phyloP scores from a whole-genome alignment of 2,113 vertebrate genomes.

The Tautogolabrus adspersus region DNA sequence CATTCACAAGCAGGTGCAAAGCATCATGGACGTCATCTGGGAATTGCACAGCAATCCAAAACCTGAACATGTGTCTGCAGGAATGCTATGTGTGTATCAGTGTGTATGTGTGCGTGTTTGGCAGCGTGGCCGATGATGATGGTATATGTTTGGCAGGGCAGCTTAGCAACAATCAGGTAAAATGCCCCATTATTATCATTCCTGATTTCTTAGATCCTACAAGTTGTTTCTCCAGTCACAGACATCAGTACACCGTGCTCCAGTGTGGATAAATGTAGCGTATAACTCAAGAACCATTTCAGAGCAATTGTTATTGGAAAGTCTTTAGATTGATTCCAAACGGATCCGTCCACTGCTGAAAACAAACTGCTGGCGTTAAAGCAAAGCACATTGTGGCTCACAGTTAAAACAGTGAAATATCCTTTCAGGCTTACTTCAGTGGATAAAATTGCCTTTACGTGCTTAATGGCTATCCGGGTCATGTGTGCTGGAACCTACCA shows the following conservation, averaged over 20 bases:
- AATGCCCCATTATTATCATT: constrained; percentile 74
- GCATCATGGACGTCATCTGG: constrained; percentile 50
- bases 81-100: constrained; percentile 8
- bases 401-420: constrained; percentile 6
- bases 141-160: constrained; percentile 63
- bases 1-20: constrained; percentile 63
- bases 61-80: constrained; percentile 63
- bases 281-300: constrained; percentile 26
- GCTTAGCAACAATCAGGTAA: constrained; percentile 73
- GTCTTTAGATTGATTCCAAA: constrained; percentile 40
- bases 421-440: constrained; percentile 1
- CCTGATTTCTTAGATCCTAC: constrained; percentile 47
- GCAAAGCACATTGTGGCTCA: constrained; percentile 26
- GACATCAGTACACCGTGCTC: constrained; percentile 31
- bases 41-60: constrained; percentile 18
- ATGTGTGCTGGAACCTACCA: constrained; percentile 31
- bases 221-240: constrained; percentile 52
- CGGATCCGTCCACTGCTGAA: constrained; percentile 34
- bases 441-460: constrained; percentile 50
- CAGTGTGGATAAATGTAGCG: constrained; percentile 49
- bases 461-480: constrained; percentile 43
- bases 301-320: constrained; percentile 33
- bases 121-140: constrained; percentile 41
- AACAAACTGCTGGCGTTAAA: constrained; percentile 46
- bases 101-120: constrained; percentile 30